Evolutionary conservation across 2,113 vertebrate genomes (phyloP), one percentile per base, ranked within the genome.

Genomic region (Leptodactylus fuscus): DNA sequence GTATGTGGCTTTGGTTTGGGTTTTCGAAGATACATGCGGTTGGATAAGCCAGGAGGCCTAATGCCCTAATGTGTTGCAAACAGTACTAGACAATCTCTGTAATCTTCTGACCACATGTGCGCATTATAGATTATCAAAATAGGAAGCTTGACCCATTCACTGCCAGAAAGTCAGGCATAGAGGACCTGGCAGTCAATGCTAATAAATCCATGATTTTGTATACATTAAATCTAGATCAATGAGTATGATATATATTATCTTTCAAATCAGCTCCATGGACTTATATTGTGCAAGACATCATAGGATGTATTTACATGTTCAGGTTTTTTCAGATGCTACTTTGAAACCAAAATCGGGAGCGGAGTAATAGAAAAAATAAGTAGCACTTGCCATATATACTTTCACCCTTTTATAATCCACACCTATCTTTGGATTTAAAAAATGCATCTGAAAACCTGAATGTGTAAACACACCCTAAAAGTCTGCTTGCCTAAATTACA

Each of bases 91-190:
- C 82, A 83, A 75, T 83, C 82, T 83, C 51, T 62, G 18, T 83
- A 83, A 83, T 83, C 82, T 83, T 83, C 82, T 83, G 71, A 83
- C 82, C 82, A 83, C 69, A 75, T 76, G 71, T 74, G 70, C 53
- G 18, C 53, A 75, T 62, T 83, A 75, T 62, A 76, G 71, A 83
- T 83, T 62, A 83, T 83, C 48, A 74, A 83, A 83, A 58, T 16
- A 67, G 67, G 20, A 74, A 16, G 46, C 69, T 58, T 74, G 82
- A 75, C 82, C 22, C 70, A 27, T 76, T 83, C 82, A 65, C 34
- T 75, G 82, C 70, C 53, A 83, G n/a, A 76, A 29, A 62, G 7
- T 41, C 58, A 48, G 46, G 24, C 70, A 27, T 46, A 44, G 38
- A 13, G 41, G 13, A 48, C 48, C 44, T 27, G 11, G 0, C 24